Evolutionary conservation across 2,888 invertebrate species (phyloP), one percentile per base, ranked within the genome.

Genomic region (Aromia moschata): DNA sequence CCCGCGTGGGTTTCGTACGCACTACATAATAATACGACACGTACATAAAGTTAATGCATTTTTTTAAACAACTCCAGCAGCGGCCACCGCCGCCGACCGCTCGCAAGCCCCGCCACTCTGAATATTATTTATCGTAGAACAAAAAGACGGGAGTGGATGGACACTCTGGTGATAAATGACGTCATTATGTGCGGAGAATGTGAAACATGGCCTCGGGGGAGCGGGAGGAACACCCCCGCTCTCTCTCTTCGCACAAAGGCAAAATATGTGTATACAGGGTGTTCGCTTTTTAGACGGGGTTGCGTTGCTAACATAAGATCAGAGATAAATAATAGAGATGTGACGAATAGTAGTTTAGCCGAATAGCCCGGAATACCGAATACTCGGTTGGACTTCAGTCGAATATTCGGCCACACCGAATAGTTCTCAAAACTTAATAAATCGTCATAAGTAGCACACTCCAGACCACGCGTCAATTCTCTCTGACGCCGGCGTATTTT

Each of bases 101-200:
- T 25, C n/a, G 38, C 20, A 18, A 38, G 18, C 18, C 25, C 31
- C 38, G 52, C 52, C 52, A 40, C 41, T 52, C 52, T 52, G 41
- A 52, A 52, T 52, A 52, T 52, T 52, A 52, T 52, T 52, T 52
- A 52, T 52, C 41, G 52, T 41, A 40, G 16, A 41, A 41, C 52
- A 52, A 52, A 52, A 52, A 52, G 30, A 40, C 15, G 31, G 37
- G 16, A 52, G 52, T 41, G 52, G 52, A 52, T 41, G 52, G 52
- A 52, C 52, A 52, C 30, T 41, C 16, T n/a, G n/a, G 31, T 52
- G 52, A 52, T 52, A 52, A 52, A 52, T 41, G 40, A 52, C 52
- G 52, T 52, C 52, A 52, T 52, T 52, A 52, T 40, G 52, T 52
- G 40, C 15, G 52, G 40, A 52, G 52, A 52, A 52, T 41, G 41